Conservation (phyloP, 2,888 invertebrate genomes). For the Drosophila cracens region DNA sequence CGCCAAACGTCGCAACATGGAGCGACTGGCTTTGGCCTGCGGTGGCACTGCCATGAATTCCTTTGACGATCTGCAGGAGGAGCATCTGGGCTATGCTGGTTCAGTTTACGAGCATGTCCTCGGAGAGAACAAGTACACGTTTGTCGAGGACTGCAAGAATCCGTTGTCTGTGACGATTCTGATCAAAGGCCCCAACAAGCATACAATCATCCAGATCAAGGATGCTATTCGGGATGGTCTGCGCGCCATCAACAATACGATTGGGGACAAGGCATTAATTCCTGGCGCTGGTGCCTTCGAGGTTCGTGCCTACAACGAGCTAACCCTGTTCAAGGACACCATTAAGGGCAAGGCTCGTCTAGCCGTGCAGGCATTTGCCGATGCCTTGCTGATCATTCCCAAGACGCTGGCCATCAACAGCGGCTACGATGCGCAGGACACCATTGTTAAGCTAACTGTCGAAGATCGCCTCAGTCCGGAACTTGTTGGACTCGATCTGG, state of each 20-base stretch:
- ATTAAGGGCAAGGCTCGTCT: constrained; percentile 95
- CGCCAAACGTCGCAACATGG: constrained; percentile 99
- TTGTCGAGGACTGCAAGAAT: constrained; percentile 97
- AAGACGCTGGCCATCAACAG: constrained; percentile 97
- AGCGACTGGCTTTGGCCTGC: constrained; percentile 96
- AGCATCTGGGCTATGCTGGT: constrained; percentile 95
- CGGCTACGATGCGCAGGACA: constrained; percentile 97
- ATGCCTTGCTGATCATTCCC: constrained; percentile 96
- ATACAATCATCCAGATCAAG: constrained; percentile 97
- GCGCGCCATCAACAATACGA: constrained; percentile 98
- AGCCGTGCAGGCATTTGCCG: constrained; percentile 97
- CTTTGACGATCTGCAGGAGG: constrained; percentile 95
- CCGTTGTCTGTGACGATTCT: constrained; percentile 98
- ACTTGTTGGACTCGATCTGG: constrained; percentile 95
- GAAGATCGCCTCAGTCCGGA: constrained; percentile 91
- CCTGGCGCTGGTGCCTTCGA: constrained; percentile 99
- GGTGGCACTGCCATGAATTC: constrained; percentile 98
- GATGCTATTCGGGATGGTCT: constrained; percentile 99
- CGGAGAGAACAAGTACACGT: constrained; percentile 99
- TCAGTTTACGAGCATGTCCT: constrained; percentile 98
- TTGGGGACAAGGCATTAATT: constrained; percentile 95
- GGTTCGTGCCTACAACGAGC: constrained; percentile 91
- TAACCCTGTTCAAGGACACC: constrained; percentile 92
- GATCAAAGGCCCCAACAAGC: constrained; percentile 98
- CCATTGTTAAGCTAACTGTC: constrained; percentile 97